Conservation (phyloP, 2,888 invertebrate genomes). For the Hololepta plana region DNA sequence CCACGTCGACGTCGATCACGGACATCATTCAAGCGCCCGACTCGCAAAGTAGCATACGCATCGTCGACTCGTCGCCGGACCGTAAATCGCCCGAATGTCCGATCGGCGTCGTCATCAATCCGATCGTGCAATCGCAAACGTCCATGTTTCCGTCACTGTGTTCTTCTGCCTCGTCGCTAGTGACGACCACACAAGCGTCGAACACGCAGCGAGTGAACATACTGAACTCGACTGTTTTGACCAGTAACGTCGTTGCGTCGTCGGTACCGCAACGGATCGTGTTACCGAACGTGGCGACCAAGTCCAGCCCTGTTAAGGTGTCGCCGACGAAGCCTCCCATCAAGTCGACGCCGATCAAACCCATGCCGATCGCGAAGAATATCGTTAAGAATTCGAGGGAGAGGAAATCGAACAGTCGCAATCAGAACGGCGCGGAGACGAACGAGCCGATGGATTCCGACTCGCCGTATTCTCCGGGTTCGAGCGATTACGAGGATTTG, state of each 20-base stretch:
- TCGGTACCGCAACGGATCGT: slow-evolving; percentile 28
- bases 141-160: slow-evolving; percentile 15
- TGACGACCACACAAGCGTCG: slow-evolving; percentile 22
- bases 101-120: slow-evolving; percentile 15
- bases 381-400: too few relatives aligned
- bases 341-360: slow-evolving; percentile 36
- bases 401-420: slow-evolving; percentile 14
- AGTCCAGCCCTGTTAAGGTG: slow-evolving; percentile 28
- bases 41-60: neutral
- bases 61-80: slow-evolving; percentile 3
- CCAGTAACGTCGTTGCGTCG: slow-evolving; percentile 14
- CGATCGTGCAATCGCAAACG: slow-evolving; percentile 14
- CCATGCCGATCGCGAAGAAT: slow-evolving; percentile 31
- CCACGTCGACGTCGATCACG: neutral
- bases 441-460: slow-evolving; percentile 60
- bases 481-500: slow-evolving; percentile 74
- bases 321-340: slow-evolving; percentile 34
- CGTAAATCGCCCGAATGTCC: slow-evolving; percentile 13
- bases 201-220: slow-evolving; percentile 22
- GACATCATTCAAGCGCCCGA: neutral
- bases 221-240: slow-evolving; percentile 20
- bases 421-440: slow-evolving; percentile 24
- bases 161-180: slow-evolving; percentile 20
- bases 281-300: slow-evolving; percentile 30
- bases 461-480: slow-evolving; percentile 78